Conservation (phyloP, 2,797 vertebrate species). For the Cichlasoma orientale region DNA sequence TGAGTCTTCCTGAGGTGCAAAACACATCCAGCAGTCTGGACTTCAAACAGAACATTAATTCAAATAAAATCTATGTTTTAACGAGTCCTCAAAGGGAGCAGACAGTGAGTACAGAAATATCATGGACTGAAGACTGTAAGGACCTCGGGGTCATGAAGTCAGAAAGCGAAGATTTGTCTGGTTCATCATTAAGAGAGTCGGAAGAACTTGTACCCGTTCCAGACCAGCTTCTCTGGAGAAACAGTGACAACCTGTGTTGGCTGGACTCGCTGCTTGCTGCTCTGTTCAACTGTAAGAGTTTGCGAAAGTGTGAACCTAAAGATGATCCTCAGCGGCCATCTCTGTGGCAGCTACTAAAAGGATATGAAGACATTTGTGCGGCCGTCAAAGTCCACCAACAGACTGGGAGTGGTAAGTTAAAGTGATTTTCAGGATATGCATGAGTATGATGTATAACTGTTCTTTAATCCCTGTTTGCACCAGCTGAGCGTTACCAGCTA, state of each 20-base stretch:
- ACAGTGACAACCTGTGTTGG: constrained; percentile 87
- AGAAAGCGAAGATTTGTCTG: background rate
- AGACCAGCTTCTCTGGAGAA: constrained; percentile 87
- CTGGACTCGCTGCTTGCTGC: constrained; percentile 89
- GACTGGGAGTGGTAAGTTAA: constrained; percentile 66
- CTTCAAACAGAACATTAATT: background rate
- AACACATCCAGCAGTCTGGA: background rate
- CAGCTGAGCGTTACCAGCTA: background rate
- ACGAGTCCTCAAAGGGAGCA: constrained; percentile 2
- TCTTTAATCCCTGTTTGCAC: background rate
- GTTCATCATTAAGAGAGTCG: background rate
- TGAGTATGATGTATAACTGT: background rate
- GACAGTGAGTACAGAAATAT: background rate
- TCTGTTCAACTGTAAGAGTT: constrained; percentile 83
- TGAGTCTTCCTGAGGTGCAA: background rate
- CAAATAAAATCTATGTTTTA: constrained; percentile 1
- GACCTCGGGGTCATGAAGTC: background rate
- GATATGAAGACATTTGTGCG: constrained; percentile 76
- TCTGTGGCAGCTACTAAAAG: constrained; percentile 79
- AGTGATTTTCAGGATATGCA: background rate
- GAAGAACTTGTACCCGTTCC: constrained; percentile 52
- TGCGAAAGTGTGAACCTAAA: constrained; percentile 62
- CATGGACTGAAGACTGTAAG: background rate
- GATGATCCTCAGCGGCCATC: constrained; percentile 59
- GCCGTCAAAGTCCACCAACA: constrained; percentile 66